These are phyloP conservation scores for Podarcis muralis DNA, from an alignment of 2,113 vertebrate species.

Conservation along the genomic window DNA sequence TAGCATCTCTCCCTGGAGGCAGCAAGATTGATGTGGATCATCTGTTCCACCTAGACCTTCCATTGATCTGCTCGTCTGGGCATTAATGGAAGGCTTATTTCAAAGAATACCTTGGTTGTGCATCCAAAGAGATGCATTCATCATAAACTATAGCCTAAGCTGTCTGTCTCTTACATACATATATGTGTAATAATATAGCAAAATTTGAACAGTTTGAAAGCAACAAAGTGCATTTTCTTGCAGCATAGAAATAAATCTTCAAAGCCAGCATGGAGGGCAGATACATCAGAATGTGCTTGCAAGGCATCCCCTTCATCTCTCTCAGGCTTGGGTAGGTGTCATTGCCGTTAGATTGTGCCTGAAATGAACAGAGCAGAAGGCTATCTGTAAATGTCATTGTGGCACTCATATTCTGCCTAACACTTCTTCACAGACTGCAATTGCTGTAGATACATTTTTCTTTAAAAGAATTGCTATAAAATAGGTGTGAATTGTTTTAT, in stretches of 20 bases:
- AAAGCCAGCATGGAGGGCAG: neutral
- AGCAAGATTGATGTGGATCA: neutral
- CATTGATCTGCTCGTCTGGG: neutral
- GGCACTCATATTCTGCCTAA: neutral
- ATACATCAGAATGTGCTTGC: neutral
- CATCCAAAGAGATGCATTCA: neutral
- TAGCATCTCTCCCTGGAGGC: neutral
- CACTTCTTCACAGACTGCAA: neutral
- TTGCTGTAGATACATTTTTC: neutral
- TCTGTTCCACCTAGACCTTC: neutral
- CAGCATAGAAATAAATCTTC: neutral
- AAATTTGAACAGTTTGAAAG: neutral
- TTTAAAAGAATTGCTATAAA: neutral
- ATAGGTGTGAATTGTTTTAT: neutral
- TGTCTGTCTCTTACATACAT: neutral
- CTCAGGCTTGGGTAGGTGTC: neutral
- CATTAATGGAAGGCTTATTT: slow-evolving; percentile 10
- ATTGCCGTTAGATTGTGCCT: neutral
- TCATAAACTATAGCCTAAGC: neutral
- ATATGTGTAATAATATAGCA: neutral
- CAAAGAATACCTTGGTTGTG: neutral
- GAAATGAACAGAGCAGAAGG: neutral
- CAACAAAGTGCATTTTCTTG: neutral
- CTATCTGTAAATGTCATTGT: neutral
- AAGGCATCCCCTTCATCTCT: neutral